Base-by-base conservation (phyloP, 2,797 vertebrate species). In the Geotrypetes seraphini region DNA sequence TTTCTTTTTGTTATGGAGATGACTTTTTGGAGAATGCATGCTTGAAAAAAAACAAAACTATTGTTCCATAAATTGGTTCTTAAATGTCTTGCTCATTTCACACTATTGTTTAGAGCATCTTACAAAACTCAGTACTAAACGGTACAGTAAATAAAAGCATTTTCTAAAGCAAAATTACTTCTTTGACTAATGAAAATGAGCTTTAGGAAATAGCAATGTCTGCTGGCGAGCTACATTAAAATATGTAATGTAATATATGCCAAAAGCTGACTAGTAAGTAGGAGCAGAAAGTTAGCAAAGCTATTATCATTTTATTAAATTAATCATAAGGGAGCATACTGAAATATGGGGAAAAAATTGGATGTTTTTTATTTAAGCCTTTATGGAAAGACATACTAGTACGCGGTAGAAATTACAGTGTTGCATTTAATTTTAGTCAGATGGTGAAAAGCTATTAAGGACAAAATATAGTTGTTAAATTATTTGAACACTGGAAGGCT, bases 221-320 rank as follows among this genome's bases (percentile, higher is more conserved):
- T 40, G 50, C 41, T 41, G 62, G 14, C 25, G 17, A 26, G n/a
- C 28, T 57, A 54, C 24, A 36, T 59, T 51, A 42, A 52, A 78
- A 66, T 51, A n/a, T 63, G 27, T 43, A 53, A 50, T 80, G 75
- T 73, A 69, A 69, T 71, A 44, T 44, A 31, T 44, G 54, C 43
- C 53, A 63, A 68, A 73, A 71, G 22, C 53, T 49, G 48, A 31
- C 24, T 47, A 57, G 52, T 63, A 72, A 71, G n/a, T n/a, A n/a
- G n/a, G n/a, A n/a, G n/a, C 43, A 50, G 35, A 47, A 78, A 77
- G 48, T 77, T 81, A n/a, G 5, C 28, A 55, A 26, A 58, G 44
- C 47, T 66, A 59, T 73, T 75, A 69, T 65, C 39, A 72, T 66
- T 67, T 66, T 55, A 73, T 71, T 78, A 74, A 68, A 66, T 76